Conservation (phyloP, 2,888 invertebrate genomes). For the Cremastinae sp. region DNA sequence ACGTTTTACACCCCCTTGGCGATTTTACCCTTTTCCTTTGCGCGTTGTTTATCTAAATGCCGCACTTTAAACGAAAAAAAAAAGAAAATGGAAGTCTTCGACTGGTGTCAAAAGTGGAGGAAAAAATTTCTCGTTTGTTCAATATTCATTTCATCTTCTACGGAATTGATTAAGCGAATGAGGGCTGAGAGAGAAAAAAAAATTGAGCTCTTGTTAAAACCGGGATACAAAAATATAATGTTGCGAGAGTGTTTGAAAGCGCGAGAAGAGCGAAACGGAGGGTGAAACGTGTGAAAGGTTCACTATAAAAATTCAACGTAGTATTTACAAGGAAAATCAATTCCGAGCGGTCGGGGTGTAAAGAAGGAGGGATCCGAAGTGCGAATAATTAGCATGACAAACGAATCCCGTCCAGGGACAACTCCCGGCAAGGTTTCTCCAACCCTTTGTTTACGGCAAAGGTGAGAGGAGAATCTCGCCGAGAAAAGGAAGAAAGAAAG, state of each 20-base stretch:
- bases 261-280: slow-evolving; percentile 25
- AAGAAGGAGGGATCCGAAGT: slow-evolving; percentile 39
- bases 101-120: slow-evolving; percentile 48
- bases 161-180: slow-evolving; percentile 24
- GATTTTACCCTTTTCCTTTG: slow-evolving; percentile 20
- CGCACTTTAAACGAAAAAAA: slow-evolving; percentile 30
- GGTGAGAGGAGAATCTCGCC: slow-evolving; percentile 26
- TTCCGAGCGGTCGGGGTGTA: not conserved
- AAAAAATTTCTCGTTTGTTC: slow-evolving; percentile 48
- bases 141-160: slow-evolving; percentile 42
- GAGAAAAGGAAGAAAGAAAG: slow-evolving; percentile 42
- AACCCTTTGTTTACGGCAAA: slow-evolving; percentile 51
- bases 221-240: slow-evolving; percentile 31
- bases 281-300: slow-evolving; percentile 23
- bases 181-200: slow-evolving; percentile 13
- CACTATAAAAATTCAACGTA: slow-evolving; percentile 36
- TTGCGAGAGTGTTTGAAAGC: slow-evolving; percentile 28
- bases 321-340: not conserved
- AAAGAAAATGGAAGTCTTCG: slow-evolving; percentile 13
- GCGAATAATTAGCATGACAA: slow-evolving; percentile 60
- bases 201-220: not conserved
- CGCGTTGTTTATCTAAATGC: slow-evolving; percentile 57
- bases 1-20: slow-evolving; percentile 50
- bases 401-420: slow-evolving; percentile 28
- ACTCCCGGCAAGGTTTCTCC: slow-evolving; percentile 23